Base-by-base conservation (phyloP, 2,797 vertebrate genomes). In the Karalla daura region DNA sequence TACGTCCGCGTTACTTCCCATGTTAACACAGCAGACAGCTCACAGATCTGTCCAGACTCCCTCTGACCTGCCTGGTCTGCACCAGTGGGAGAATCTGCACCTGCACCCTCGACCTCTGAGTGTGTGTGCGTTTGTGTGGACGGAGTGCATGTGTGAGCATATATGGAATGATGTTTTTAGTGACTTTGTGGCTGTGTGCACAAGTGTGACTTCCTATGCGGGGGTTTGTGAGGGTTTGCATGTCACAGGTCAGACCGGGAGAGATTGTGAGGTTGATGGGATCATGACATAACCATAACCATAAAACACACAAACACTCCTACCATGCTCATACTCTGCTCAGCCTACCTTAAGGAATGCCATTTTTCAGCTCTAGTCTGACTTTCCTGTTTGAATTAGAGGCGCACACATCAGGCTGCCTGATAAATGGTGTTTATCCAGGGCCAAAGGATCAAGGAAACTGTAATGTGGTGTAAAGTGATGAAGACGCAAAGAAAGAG, bases 311-410 rank as follows among this genome's bases (percentile, higher is more conserved):
- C 37, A 67, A 24, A 59, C 39, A 49, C 44, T 56, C 52, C 33
- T 28, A 59, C n/a, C 12, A 33, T 32, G 63, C 45, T 54, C 40
- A 69, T 50, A 75, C 40, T 53, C 45, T n/a, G 36, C 7, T 46
- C 60, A 69, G 20, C 3, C 47, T 60, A 27, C 18, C n/a, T 15
- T 11, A 37, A 74, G 72, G 89, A 91, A 92, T 91, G 89, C 62
- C 54, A 88, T 91, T 89, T 88, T 86, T 91, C 90, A 91, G 50
- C 59, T 72, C 0, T 2, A 7, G 61, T 46, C 61, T 72, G 85
- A 90, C 88, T 87, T 83, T 62, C 83, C 77, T 92, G 88, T 90
- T 90, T 93, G 85, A 92, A 86, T 90, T 88, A 80, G 86, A 75
- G 81, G 76, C 49, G 84, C 83, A 89, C 88, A 90, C 88, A 87